Base-by-base conservation (phyloP, 2,113 vertebrate genomes). In the Macquaria australasica region DNA sequence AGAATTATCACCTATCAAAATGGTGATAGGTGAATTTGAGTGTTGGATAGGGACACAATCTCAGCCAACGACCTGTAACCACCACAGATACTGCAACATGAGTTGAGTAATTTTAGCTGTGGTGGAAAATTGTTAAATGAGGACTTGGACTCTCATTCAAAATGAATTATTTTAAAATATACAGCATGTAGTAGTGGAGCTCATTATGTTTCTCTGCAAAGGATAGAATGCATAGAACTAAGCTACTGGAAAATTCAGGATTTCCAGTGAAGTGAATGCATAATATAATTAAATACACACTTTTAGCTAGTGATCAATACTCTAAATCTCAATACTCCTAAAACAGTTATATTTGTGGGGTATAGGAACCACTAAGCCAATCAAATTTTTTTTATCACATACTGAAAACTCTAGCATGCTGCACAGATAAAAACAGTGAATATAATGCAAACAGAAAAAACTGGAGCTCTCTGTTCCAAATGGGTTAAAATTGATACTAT, bases 341-440 rank as follows among this genome's bases (percentile, higher is more conserved):
- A 28, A 58, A 16, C 8, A 11, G 4, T 23, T 55, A 2, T 15
- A 53, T 53, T 68, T 56, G 21, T 70, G 20, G 28, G 25, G 6
- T n/a, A 28, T 9, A 23, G 41, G 31, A 8, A 76, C n/a, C 34
- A 73, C 78, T 23, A 55, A 18, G 18, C 69, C 72, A 81, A 45
- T 68, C 23, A 66, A 66, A 60, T 10, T 10, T 41, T 41, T 4
- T 2, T 8, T 41, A 77, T 70, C 4, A 43, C 67, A 71, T 39
- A 83, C 59, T 51, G 1, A 84, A 10, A 85, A 64, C 9, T 81
- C 15, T 23, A 15, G 23, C 86, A 88, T 86, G 88, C 86, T 82
- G 64, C 80, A 86, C 73, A 79, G 53, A 84, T 45, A 87, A 66
- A 87, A 12, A 82, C 34, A 79, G 25, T 25, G 21, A 66, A 43